phyloP scores from a whole-genome alignment of 1,140 invertebrate species.

The Lethrus apterus region DNA sequence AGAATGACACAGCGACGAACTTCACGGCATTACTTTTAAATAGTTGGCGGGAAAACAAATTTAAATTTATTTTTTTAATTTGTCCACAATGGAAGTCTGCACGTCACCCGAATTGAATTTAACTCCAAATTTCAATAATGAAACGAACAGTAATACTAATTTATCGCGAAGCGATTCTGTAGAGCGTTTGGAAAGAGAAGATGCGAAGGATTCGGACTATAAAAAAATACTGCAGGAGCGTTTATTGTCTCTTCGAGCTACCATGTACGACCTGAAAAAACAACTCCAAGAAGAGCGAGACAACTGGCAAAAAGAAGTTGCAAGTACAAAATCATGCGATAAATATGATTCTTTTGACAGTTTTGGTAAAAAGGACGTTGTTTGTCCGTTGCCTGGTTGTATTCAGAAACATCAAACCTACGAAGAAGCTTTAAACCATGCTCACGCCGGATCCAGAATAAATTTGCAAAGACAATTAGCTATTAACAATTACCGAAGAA shows the following conservation, averaged over 20 bases:
- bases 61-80: not conserved
- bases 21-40: too few species aligned
- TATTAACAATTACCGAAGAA: constrained; percentile 43
- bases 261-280: constrained; percentile 18
- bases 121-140: constrained; percentile 2
- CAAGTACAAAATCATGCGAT: constrained; percentile 10
- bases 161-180: not conserved
- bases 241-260: too few species aligned
- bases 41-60: constrained; percentile 15
- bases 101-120: not conserved
- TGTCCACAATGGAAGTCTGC: not conserved
- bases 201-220: constrained; percentile 1
- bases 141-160: not conserved
- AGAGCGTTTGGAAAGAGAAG: not conserved
- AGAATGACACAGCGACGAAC: too few species aligned
- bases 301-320: constrained; percentile 28
- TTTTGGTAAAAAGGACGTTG: too few species aligned
- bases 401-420: too few species aligned
- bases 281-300: constrained; percentile 25
- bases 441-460: too few species aligned
- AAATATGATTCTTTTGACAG: too few species aligned
- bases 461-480: constrained; percentile 46
- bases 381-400: too few species aligned
- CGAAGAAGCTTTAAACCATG: too few species aligned
- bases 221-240: constrained; percentile 8